Evolutionary conservation across 2,113 vertebrate genomes (phyloP).

Genomic region (Hydrochoerus hydrochaeris): DNA sequence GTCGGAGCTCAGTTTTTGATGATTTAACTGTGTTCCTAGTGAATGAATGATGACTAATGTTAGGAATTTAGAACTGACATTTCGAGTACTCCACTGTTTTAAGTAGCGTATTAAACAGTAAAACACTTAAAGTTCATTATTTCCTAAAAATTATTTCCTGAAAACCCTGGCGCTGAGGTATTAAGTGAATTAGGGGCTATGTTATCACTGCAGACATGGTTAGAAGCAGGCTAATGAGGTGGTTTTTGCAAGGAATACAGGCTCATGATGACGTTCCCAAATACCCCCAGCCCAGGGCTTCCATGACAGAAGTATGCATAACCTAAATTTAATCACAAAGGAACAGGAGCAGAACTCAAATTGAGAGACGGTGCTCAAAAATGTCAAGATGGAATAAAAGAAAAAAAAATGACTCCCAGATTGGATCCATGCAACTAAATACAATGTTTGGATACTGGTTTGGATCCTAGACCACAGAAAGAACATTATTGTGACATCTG

Average conservation of each 20-base stretch:
- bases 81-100: not conserved
- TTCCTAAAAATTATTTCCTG: slow-evolving; percentile 29
- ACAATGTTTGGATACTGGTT: not conserved
- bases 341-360: not conserved
- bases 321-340: not conserved
- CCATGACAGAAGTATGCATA: not conserved
- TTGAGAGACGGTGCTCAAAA: not conserved
- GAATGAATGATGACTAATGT: slow-evolving; percentile 51
- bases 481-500: not conserved
- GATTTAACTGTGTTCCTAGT: not conserved
- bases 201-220: not conserved
- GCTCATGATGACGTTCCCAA: not conserved
- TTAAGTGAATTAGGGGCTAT: not conserved
- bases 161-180: not conserved
- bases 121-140: slow-evolving; percentile 25
- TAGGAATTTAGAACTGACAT: slow-evolving; percentile 13
- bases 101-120: not conserved
- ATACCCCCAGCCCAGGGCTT: not conserved
- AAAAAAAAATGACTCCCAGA: not conserved
- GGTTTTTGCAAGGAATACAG: not conserved
- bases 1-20: slow-evolving; percentile 24
- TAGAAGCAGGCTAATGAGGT: not conserved
- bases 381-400: not conserved
- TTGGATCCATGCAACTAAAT: not conserved
- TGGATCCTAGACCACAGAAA: not conserved